Evolutionary conservation across 1,140 invertebrate genomes (phyloP).

Genomic region (Drosophila sulfurigaster): DNA sequence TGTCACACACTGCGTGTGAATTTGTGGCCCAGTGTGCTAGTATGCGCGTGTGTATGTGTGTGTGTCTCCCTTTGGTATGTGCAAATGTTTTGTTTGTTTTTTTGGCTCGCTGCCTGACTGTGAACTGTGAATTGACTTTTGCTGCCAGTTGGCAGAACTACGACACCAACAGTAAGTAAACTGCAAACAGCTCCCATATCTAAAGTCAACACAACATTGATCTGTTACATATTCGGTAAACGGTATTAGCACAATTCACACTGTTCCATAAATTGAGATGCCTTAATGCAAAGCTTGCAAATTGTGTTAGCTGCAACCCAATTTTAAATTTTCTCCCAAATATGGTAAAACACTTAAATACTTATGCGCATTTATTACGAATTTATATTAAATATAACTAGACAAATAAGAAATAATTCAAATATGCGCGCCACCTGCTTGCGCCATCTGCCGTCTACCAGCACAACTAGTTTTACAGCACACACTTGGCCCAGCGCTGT

Average conservation of each 20-base stretch:
- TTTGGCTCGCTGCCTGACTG: conserved; percentile 64
- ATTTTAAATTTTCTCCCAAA: not conserved
- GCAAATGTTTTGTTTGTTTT: conserved; percentile 65
- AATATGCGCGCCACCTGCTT: not conserved
- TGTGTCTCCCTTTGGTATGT: conserved; percentile 59
- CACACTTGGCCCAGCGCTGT: not conserved
- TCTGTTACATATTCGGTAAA: conserved; percentile 59
- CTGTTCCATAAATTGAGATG: conserved; percentile 25
- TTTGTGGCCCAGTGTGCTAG: conserved; percentile 70
- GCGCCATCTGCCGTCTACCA: not conserved
- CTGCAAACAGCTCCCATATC: conserved; percentile 45
- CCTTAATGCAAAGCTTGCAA: not conserved
- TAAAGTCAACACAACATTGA: conserved; percentile 67
- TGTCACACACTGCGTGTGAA: conserved; percentile 82
- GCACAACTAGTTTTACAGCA: not conserved
- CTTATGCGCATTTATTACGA: no score
- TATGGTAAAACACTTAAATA: no score
- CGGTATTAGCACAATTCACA: conserved; percentile 56
- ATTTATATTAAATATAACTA: not conserved
- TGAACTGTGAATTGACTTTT: conserved; percentile 76
- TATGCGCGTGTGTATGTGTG: conserved; percentile 35
- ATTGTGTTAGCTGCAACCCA: not conserved
- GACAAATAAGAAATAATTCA: not conserved
- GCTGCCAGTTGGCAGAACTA: conserved; percentile 68
- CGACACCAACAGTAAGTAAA: conserved; percentile 40